Conservation (phyloP, 2,113 vertebrate species). For the Xenotilapia caudafasciata region DNA sequence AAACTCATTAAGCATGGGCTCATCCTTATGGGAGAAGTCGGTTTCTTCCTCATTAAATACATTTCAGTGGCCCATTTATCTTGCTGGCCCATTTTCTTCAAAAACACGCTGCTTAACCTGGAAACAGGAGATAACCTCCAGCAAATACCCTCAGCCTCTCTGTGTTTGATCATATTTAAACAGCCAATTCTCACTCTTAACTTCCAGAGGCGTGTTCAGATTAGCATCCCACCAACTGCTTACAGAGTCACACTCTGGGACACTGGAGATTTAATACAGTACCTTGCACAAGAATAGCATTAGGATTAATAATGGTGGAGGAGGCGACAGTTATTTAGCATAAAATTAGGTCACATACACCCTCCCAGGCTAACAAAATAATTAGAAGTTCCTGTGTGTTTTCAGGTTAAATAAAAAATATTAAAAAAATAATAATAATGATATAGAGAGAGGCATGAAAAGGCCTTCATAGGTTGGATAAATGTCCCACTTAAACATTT, state of each 20-base stretch:
- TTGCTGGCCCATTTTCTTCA: conserved; percentile 69
- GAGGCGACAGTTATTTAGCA: conserved; percentile 35
- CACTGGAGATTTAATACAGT: conserved; percentile 39
- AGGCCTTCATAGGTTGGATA: neutral
- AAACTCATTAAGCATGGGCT: conserved; percentile 44
- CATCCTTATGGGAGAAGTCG: conserved; percentile 39
- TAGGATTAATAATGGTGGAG: conserved; percentile 54
- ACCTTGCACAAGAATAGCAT: conserved; percentile 35
- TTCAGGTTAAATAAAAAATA: conserved; percentile 10
- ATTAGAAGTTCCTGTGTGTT: conserved; percentile 27
- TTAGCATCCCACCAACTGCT: conserved; percentile 47
- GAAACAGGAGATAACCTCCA: conserved; percentile 63
- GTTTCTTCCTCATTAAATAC: conserved; percentile 64
- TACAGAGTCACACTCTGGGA: conserved; percentile 35
- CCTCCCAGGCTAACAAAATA: conserved; percentile 30
- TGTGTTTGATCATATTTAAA: conserved; percentile 58
- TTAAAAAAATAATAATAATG: neutral
- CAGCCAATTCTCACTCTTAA: conserved; percentile 33
- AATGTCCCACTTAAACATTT: neutral
- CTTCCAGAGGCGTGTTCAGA: conserved; percentile 54
- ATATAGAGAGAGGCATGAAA: neutral
- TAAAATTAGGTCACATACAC: conserved; percentile 21
- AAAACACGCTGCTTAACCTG: conserved; percentile 75
- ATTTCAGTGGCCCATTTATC: conserved; percentile 56
- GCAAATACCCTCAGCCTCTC: conserved; percentile 67